Conservation (phyloP, 2,888 invertebrate species). For the Tuta absoluta region DNA sequence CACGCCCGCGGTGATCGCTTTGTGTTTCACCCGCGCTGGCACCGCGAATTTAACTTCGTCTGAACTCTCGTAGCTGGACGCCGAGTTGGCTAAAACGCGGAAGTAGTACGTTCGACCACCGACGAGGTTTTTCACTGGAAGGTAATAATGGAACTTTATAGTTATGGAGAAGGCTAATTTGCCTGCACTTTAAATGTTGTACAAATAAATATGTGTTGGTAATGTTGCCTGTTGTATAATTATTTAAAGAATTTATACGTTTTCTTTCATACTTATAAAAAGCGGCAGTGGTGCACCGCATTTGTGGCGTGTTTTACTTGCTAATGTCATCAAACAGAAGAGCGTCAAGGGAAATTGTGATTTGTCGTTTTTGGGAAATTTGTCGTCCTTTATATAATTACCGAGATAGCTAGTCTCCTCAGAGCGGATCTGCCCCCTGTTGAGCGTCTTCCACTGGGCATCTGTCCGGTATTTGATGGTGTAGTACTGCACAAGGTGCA, state of each 20-base stretch:
- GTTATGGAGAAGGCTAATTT: not conserved
- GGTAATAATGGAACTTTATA: not conserved
- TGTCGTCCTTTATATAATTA: conserved; percentile 59
- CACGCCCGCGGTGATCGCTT: conserved; percentile 97
- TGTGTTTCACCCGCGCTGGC: conserved; percentile 95
- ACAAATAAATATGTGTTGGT: no score
- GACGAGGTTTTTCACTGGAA: conserved; percentile 93
- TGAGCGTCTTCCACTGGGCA: conserved; percentile 93
- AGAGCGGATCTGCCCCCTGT: conserved; percentile 92
- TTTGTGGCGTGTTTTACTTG: no score
- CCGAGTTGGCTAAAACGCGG: conserved; percentile 93
- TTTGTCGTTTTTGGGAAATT: not conserved
- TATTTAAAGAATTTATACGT: no score
- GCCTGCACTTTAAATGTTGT: no score
- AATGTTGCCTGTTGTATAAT: no score
- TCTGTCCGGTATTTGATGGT: conserved; percentile 95
- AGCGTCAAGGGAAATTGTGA: no score
- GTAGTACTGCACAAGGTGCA: conserved; percentile 92
- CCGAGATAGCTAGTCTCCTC: conserved; percentile 94
- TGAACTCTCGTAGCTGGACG: conserved; percentile 92
- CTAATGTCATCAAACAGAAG: no score
- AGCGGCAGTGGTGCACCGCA: no score
- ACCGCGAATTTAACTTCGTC: conserved; percentile 94
- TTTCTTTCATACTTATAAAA: no score
- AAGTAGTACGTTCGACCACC: conserved; percentile 96